Evolutionary conservation across 1,140 invertebrate species (phyloP), one percentile per base, ranked within the genome.

Genomic region (Ditylenchus dipsaci): DNA sequence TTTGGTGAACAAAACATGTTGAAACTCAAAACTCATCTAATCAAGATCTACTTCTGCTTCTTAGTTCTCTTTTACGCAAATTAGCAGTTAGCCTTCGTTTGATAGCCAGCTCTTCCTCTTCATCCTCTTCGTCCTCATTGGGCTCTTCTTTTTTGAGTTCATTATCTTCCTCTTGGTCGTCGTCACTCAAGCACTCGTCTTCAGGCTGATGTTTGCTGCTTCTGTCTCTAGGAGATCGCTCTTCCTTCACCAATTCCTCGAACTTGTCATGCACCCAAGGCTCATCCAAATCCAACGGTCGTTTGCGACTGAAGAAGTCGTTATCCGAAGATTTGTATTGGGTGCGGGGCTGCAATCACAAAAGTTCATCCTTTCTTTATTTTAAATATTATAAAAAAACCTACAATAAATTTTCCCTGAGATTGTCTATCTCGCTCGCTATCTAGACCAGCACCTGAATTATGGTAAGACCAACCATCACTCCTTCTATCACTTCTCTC

Each of bases 211-310:
- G 8, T 15, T 53, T 19, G 49, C 49, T 53, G 3, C 3, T 21
- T 53, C 49, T 19, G 23, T 45, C 43, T 13, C 11, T 45, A n/a
- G n/a, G n/a, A 26, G n/a, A 19, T 21, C 49, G 3, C 15, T 53
- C 49, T 53, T 53, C 49, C 23, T 19, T 26, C 15, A 53, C 8
- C n/a, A 53, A 8, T 15, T 53, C 49, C 15, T 53, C 49, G 15
- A 53, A 53, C 15, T 53, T 53, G 49, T 53, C 49, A 53, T 53
- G 49, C 49, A 53, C 23, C 49, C 49, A 53, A 17, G 49, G 49
- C 15, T 26, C 49, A 21, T 53, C 49, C n/a, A 21, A 19, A 15
- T 19, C 49, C n/a, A 21, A 8, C n/a, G 15, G n/a, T 21, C n/a
- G 23, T 21, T 15, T 19, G 3, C 49, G 49, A 17, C 49, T 53